Evolutionary conservation across 2,888 invertebrate genomes (phyloP).

Genomic region (Xiphydria camelus): DNA sequence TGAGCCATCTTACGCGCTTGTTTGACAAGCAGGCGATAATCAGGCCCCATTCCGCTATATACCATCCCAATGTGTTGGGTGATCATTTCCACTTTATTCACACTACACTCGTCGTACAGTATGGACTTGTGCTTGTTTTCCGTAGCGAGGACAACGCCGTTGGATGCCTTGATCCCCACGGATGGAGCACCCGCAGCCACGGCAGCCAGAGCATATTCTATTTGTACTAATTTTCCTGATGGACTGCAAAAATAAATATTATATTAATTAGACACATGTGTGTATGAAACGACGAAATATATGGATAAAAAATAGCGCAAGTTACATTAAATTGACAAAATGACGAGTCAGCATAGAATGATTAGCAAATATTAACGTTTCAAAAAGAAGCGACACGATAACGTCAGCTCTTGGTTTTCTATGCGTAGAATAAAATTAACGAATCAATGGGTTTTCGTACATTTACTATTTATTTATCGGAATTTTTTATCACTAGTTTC

Average conservation of each 20-base stretch:
- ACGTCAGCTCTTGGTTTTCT: no score
- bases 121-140: slow-evolving; percentile 98
- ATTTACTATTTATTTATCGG: no score
- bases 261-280: slow-evolving; percentile 18
- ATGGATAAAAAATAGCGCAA: no score
- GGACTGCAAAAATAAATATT: slow-evolving; percentile 71
- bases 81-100: slow-evolving; percentile 95
- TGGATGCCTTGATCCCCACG: slow-evolving; percentile 97
- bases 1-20: slow-evolving; percentile 95
- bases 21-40: slow-evolving; percentile 86
- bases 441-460: no score
- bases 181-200: slow-evolving; percentile 98
- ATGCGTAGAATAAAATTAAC: no score
- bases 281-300: not conserved
- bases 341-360: no score
- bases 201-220: slow-evolving; percentile 99
- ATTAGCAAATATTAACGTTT: no score
- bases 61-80: slow-evolving; percentile 97
- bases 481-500: no score
- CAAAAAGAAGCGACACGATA: no score
- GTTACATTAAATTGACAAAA: no score
- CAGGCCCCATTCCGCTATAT: slow-evolving; percentile 95
- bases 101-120: slow-evolving; percentile 94
- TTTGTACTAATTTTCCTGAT: slow-evolving; percentile 98
- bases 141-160: slow-evolving; percentile 98